Base-by-base conservation (phyloP, 2,888 invertebrate genomes). In the Tetheella fluctuosa region DNA sequence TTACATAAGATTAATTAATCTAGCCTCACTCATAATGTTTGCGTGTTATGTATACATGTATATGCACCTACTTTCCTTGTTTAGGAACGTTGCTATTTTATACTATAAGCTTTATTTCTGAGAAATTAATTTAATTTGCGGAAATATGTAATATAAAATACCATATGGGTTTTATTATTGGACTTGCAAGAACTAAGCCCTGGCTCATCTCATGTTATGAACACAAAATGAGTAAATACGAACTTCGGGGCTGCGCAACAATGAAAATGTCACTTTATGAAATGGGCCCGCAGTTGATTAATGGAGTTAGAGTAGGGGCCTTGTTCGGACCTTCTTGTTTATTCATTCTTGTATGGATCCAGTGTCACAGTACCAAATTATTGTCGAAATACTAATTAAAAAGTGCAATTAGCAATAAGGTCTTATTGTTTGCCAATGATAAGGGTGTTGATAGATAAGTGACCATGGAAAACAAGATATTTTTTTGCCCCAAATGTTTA, bases 241-340 rank as follows among this genome's bases (percentile, higher is more conserved):
- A 89, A 89, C 83, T 89, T 89, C 79, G 80, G 84, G 85, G 82
- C 78, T 73, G 80, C 77, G 77, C 77, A 86, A 91, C 91, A 91
- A 91, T 90, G 90, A 90, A 90, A 89, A 88, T 90, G 91, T 90
- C 91, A 90, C 88, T 90, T 90, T 89, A 90, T 89, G 89, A 90
- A 89, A 89, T 85, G 86, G 89, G 85, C 86, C 73, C 77, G 75
- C 76, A 69, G 79, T 83, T 91, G 91, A 91, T 91, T 90, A 90
- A 91, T 91, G 90, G 81, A 84, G 80, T 83, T 79, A 74, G 79
- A 84, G 84, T 76, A n/a, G 74, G 82, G 76, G 76, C 71, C 75
- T 69, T 81, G 77, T 78, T 85, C 76, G 80, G 82, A 80, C 85
- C 81, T 84, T 74, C 84, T 84, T 83, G 79, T 79, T 88, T 86